These are phyloP conservation scores for Neoniphon sammara DNA, from an alignment of 2,797 vertebrate genomes.

Conservation along the genomic window DNA sequence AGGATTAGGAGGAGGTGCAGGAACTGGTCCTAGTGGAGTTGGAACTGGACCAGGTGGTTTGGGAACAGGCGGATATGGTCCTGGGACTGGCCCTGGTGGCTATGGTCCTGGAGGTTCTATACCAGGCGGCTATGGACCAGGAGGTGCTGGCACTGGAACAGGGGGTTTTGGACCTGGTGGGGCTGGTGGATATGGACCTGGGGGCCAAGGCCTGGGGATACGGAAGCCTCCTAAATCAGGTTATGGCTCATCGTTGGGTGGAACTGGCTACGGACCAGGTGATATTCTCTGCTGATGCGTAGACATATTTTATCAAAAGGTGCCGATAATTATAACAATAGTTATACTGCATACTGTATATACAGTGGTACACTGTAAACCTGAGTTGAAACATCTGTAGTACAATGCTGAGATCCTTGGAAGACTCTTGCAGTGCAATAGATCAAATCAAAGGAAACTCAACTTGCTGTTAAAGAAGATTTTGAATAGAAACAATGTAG, in stretches of 20 bases:
- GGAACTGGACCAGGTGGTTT: constrained; percentile 34
- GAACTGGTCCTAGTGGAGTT: constrained; percentile 28
- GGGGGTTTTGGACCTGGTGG: constrained; percentile 55
- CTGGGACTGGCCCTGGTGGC: constrained; percentile 9
- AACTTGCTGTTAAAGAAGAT: neutral
- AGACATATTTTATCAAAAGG: neutral
- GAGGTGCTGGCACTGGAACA: constrained; percentile 51
- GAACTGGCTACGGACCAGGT: constrained; percentile 79
- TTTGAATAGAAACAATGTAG: neutral
- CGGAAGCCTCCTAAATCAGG: constrained; percentile 77
- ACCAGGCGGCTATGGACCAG: constrained; percentile 45
- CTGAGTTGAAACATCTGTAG: neutral
- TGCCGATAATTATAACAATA: neutral
- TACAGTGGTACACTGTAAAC: neutral
- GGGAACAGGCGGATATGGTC: constrained; percentile 6
- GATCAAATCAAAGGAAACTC: too few relatives aligned
- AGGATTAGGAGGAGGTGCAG: constrained; percentile 42
- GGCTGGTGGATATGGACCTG: constrained; percentile 61
- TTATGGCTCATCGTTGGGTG: constrained; percentile 72
- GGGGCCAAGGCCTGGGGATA: constrained; percentile 62
- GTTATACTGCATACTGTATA: neutral
- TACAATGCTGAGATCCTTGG: neutral
- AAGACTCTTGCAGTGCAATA: neutral
- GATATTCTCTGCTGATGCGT: constrained; percentile 13
- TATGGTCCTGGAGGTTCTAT: constrained; percentile 39